Evolutionary conservation across 2,797 vertebrate genomes (phyloP), one percentile per base, ranked within the genome.

Genomic region (Syngnathus rostellatus): DNA sequence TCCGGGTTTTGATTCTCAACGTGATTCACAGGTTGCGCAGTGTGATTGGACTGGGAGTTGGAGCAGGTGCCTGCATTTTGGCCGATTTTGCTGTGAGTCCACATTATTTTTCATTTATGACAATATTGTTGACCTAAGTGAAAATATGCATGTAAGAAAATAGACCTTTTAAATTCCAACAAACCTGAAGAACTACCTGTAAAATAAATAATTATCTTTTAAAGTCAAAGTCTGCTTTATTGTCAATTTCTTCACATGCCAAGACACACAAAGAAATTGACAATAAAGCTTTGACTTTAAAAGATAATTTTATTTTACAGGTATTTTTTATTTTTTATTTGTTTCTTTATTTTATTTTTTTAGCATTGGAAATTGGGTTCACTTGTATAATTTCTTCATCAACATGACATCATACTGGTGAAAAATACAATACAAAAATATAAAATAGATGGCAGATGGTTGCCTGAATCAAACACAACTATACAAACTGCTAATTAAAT

Each of bases 31-130:
- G 97, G 66, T 72, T 97, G 71, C 92, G 87, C 37, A 93, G 87
- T n/a, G 64, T 97, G 64, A 93, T 98, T 70, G 96, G 96, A 81
- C 81, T 99, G 85, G 96, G 94, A 63, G 92, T 95, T 1, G 97
- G 96, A 74, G 95, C 96, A 0, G 97, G 97, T 25, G 95, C 97
- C 72, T 94, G 94, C 80, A 86, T 98, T 86, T 89, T 99, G 68
- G 92, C 94, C 21, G 92, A 87, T 72, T 97, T 99, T 40, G 95
- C 96, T 73, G 96, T 98, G 85, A 95, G 94, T 94, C 66, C 39
- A 62, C 37, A 63, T 63, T 23, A 53, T 10, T 7, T 72, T 16
- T 43, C 0, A 21, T 70, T 59, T 62, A 12, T 72, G n/a, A 61
- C n/a, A 61, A 41, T 61, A 43, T 61, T 43, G n/a, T 21, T 61